A percentile compares a stretch with the other conserved stretches of the same genome.
phyloP scores from a whole-genome alignment of 2,797 vertebrate genomes.

The Meriones psammophilus region DNA sequence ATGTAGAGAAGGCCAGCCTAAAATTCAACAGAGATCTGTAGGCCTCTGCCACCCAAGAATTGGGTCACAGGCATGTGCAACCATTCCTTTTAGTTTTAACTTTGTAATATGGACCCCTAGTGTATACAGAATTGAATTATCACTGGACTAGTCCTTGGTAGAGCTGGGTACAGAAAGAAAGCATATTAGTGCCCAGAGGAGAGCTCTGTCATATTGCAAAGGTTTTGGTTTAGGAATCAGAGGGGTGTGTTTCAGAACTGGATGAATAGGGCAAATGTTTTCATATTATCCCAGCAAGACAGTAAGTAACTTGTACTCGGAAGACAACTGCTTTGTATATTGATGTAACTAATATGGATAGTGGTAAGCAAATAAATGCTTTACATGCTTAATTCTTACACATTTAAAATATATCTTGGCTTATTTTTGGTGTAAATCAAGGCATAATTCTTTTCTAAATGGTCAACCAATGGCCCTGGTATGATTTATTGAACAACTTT shows the following conservation, averaged over 20 bases:
- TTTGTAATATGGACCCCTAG: slow-evolving; percentile 42
- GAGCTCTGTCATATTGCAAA: background rate
- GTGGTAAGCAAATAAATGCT: slow-evolving; percentile 57
- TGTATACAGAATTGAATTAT: background rate
- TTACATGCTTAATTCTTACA: slow-evolving; percentile 26
- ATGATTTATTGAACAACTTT: slow-evolving; percentile 45
- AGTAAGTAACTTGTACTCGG: background rate
- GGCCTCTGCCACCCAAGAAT: background rate
- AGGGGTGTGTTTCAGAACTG: background rate
- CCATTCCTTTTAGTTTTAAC: background rate
- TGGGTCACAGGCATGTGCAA: background rate
- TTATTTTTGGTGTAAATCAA: slow-evolving; percentile 46
- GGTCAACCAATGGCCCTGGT: background rate
- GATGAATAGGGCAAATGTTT: slow-evolving; percentile 17
- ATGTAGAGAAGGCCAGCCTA: background rate
- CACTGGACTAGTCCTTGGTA: background rate
- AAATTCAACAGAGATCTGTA: background rate
- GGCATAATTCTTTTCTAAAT: background rate
- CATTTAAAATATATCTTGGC: slow-evolving; percentile 45
- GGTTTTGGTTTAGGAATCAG: slow-evolving; percentile 17
- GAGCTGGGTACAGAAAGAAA: slow-evolving; percentile 1
- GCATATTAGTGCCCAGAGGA: background rate
- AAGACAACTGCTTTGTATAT: slow-evolving; percentile 46
- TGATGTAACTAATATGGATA: slow-evolving; percentile 36
- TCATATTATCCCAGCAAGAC: background rate